Evolutionary conservation across 2,797 vertebrate genomes (phyloP).

Genomic region (Pangasius sanitwongsei): DNA sequence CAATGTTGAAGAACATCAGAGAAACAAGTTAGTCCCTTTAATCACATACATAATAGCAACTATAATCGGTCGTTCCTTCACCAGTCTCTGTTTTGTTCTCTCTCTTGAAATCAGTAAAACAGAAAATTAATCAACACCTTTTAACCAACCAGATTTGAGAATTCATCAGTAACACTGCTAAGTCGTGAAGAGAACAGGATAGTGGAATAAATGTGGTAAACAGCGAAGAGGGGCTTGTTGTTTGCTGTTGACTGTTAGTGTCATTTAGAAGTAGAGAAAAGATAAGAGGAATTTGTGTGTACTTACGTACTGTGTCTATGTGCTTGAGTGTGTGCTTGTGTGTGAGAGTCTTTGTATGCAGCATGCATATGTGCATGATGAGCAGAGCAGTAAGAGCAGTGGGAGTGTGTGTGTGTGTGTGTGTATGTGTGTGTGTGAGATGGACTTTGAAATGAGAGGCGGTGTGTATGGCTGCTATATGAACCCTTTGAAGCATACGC

Average conservation of each 20-base stretch:
- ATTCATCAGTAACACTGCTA: not conserved
- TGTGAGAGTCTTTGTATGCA: not conserved
- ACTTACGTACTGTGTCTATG: not conserved
- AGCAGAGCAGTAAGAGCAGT: not conserved
- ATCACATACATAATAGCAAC: not conserved
- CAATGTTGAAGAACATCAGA: not conserved
- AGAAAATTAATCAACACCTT: not conserved
- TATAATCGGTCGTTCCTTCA: not conserved
- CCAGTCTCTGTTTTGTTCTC: not conserved
- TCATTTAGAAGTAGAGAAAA: not conserved
- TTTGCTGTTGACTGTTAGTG: not conserved
- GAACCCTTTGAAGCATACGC: constrained; percentile 71
- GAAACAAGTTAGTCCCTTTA: not conserved
- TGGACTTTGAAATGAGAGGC: constrained; percentile 53
- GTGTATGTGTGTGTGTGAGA: constrained; percentile 4
- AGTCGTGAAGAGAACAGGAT: not conserved
- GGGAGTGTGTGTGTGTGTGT: not conserved
- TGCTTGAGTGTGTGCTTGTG: constrained; percentile 2
- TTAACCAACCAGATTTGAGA: not conserved
- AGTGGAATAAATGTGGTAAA: not conserved
- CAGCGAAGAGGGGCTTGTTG: not conserved
- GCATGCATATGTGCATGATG: constrained; percentile 54
- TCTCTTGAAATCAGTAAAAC: not conserved
- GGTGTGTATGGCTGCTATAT: constrained; percentile 58
- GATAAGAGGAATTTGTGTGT: constrained; percentile 4